These are phyloP conservation scores for Holacanthella duospinosa DNA, from an alignment of 2,888 invertebrate genomes.

Conservation along the genomic window DNA sequence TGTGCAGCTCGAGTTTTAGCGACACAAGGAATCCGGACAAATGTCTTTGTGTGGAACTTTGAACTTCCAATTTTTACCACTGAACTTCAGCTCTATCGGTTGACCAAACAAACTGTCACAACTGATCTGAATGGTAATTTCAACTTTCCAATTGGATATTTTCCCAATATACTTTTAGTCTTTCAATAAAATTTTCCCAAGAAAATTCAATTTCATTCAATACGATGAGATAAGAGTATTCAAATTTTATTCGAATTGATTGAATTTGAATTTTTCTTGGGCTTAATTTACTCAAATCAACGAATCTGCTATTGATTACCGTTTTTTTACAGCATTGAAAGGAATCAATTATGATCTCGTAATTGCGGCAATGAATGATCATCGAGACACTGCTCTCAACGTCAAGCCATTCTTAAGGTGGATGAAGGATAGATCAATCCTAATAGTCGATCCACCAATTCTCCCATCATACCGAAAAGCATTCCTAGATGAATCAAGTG, in stretches of 20 bases:
- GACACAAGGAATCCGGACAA: conserved; percentile 26
- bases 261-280: too few species aligned
- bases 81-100: conserved; percentile 12
- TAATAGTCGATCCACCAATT: conserved; percentile 33
- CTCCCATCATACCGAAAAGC: conserved; percentile 22
- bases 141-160: not conserved
- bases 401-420: not conserved
- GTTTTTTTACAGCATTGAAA: conserved; percentile 17
- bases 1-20: conserved; percentile 30
- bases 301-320: not conserved
- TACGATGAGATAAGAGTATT: too few species aligned
- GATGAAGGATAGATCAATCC: conserved; percentile 7
- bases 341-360: conserved; percentile 25
- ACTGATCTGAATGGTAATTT: conserved; percentile 18
- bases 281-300: not conserved
- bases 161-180: not conserved
- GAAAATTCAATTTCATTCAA: too few species aligned
- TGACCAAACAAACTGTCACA: conserved; percentile 21
- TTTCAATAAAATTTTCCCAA: too few species aligned
- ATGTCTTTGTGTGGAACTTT: conserved; percentile 24
- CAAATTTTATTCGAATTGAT: too few species aligned
- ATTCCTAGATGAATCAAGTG: not conserved
- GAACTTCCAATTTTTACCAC: not conserved
- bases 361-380: conserved; percentile 29
- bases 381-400: conserved; percentile 9